Evolutionary conservation across 2,888 invertebrate genomes (phyloP).

Genomic region (Amphipyra tragopoginis): DNA sequence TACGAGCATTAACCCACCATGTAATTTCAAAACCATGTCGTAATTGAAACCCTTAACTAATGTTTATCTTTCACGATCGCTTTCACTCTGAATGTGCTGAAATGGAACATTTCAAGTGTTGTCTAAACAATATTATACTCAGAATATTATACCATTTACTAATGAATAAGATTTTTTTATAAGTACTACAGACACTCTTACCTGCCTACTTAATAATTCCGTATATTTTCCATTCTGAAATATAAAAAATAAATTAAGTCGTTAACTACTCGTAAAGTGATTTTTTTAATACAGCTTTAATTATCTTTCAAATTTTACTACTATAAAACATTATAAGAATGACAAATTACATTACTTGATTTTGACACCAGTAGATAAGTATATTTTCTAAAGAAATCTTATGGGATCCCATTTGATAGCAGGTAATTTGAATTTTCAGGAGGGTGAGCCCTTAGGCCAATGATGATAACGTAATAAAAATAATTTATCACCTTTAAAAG

Average conservation of each 20-base stretch:
- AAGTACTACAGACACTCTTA: too few species aligned
- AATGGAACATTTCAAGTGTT: conserved; percentile 25
- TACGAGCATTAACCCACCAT: conserved; percentile 7
- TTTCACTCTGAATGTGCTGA: conserved; percentile 26
- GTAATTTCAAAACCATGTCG: conserved; percentile 32
- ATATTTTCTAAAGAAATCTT: conserved; percentile 3
- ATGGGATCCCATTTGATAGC: conserved; percentile 7
- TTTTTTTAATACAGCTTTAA: too few species aligned
- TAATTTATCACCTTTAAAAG: background rate
- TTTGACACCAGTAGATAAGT: too few species aligned
- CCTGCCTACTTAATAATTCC: too few species aligned
- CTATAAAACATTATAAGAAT: too few species aligned
- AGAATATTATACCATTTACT: background rate
- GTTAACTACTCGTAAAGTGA: too few species aligned
- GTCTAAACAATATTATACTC: conserved; percentile 21
- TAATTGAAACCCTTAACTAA: conserved; percentile 39
- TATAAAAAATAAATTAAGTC: too few species aligned
- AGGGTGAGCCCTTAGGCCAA: conserved; percentile 12
- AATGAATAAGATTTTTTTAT: too few species aligned
- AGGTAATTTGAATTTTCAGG: conserved; percentile 27
- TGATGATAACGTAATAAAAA: conserved; percentile 20
- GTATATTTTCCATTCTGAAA: too few species aligned
- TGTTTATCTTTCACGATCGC: conserved; percentile 38
- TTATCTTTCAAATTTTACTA: too few species aligned
- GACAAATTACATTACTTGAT: too few species aligned